Conservation (phyloP, 2,888 invertebrate genomes). For the Trissolcus japonicus region DNA sequence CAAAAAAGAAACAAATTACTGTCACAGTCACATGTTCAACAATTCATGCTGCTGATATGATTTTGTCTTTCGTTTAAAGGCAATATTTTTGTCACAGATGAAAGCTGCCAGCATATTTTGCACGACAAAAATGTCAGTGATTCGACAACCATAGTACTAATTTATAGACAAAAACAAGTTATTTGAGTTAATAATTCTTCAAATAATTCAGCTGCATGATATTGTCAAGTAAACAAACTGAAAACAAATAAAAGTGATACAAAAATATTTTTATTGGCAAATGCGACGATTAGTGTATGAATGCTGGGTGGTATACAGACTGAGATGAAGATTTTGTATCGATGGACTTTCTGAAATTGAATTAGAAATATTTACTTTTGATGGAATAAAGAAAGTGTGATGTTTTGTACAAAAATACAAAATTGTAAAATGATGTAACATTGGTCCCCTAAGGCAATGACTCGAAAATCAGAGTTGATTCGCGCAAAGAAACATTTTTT, state of each 20-base stretch:
- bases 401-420: no score
- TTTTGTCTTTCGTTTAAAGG: conserved; percentile 9
- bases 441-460: no score
- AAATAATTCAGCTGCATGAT: conserved; percentile 25
- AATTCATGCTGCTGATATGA: conserved; percentile 25
- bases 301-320: conserved; percentile 26
- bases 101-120: conserved; percentile 18
- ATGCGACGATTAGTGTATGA: conserved; percentile 2
- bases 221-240: neutral
- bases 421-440: no score
- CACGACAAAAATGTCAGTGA: neutral
- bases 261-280: conserved; percentile 26
- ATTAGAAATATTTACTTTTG: neutral
- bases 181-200: neutral
- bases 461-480: no score
- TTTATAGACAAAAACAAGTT: no score
- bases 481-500: conserved; percentile 10
- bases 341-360: conserved; percentile 13
- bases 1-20: conserved; percentile 4
- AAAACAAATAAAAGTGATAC: neutral
- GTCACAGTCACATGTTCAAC: conserved; percentile 7
- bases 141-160: no score
- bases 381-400: no score
- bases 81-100: conserved; percentile 7
- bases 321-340: conserved; percentile 21